These are phyloP conservation scores for Propithecus perrieri DNA, from an alignment of 2,797 vertebrate species.

Conservation along the genomic window DNA sequence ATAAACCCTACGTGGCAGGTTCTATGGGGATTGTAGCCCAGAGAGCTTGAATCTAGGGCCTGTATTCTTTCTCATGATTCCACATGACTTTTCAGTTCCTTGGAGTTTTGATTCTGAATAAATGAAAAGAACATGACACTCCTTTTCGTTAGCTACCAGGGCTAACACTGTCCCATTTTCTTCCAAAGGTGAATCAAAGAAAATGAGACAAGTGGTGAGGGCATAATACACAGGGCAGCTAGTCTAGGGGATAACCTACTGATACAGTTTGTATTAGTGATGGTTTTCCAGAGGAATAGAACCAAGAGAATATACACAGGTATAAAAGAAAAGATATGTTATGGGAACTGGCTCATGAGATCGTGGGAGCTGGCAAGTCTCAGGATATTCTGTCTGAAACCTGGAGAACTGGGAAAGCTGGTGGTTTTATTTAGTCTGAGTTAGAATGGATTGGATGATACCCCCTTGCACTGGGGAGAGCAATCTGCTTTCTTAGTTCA, in stretches of 20 bases:
- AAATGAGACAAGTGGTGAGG: background rate
- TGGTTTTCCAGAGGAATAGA: background rate
- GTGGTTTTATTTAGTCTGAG: background rate
- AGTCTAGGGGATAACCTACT: background rate
- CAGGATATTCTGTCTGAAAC: background rate
- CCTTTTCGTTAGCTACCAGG: background rate
- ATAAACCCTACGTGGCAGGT: background rate
- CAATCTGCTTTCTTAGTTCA: background rate
- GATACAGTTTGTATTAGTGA: background rate
- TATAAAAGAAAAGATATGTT: background rate
- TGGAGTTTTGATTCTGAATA: background rate
- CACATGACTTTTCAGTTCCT: background rate
- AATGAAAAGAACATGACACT: background rate
- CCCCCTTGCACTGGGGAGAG: background rate
- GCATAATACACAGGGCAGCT: fast-evolving
- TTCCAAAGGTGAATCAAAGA: background rate
- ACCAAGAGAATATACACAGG: background rate
- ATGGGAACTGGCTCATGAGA: background rate
- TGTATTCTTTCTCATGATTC: background rate
- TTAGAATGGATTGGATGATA: background rate
- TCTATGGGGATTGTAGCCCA: background rate
- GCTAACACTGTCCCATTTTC: background rate
- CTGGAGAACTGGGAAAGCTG: too few relatives aligned
- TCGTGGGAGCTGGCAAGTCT: background rate
- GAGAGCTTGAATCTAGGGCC: background rate